Percentiles rank a stretch among this genome's conserved stretches.
These are phyloP conservation scores for Cordilura impudica DNA, from an alignment of 2,888 invertebrate species.

Conservation along the genomic window DNA sequence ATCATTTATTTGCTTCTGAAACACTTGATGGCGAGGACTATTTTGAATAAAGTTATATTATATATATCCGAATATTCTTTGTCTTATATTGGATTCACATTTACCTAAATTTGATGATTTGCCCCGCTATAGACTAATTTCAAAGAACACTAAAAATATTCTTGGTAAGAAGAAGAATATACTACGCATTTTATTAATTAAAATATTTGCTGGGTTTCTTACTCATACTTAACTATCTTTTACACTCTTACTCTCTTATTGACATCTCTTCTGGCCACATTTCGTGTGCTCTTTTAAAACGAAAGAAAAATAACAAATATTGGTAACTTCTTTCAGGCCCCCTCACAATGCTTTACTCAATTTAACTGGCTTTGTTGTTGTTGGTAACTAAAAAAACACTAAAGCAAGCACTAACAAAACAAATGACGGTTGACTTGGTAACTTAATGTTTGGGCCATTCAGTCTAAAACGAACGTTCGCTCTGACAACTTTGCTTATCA, in stretches of 20 bases:
- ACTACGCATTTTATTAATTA: background rate
- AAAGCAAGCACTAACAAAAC: constrained; percentile 23
- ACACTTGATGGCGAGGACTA: no score
- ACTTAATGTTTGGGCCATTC: constrained; percentile 65
- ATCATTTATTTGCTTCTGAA: no score
- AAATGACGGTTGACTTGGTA: constrained; percentile 63
- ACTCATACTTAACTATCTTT: background rate
- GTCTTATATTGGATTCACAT: no score
- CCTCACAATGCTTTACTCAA: background rate
- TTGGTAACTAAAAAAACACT: constrained; percentile 35
- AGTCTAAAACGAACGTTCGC: constrained; percentile 68
- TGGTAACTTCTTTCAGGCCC: constrained; percentile 41
- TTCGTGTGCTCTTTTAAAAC: constrained; percentile 2
- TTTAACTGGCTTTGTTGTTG: constrained; percentile 37
- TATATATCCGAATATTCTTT: no score
- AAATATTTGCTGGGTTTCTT: constrained; percentile 16
- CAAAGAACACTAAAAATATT: no score
- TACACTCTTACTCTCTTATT: background rate
- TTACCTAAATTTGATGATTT: no score
- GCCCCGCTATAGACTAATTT: no score
- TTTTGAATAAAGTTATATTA: no score
- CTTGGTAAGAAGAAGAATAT: no score
- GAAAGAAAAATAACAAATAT: constrained; percentile 40
- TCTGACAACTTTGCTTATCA: constrained; percentile 66
- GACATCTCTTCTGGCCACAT: background rate